Evolutionary conservation across 1,140 invertebrate genomes (phyloP).

Genomic region (Littorina saxatilis): DNA sequence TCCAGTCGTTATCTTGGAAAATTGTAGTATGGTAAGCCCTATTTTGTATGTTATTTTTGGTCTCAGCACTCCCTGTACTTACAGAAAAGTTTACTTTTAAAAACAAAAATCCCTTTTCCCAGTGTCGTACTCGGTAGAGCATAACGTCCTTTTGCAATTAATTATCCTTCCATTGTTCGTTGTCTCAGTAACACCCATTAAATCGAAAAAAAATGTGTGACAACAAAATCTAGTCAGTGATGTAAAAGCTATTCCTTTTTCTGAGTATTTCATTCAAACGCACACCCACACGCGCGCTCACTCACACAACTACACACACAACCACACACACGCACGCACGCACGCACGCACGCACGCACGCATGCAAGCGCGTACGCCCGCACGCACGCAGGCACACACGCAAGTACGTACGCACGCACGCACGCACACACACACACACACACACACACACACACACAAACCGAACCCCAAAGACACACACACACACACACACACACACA

Average conservation of each 20-base stretch:
- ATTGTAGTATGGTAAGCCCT: too few species aligned
- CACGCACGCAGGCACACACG: not conserved
- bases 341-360: conserved; percentile 17
- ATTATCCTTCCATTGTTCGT: too few species aligned
- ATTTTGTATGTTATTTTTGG: too few species aligned
- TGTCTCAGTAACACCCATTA: not conserved
- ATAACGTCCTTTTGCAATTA: too few species aligned
- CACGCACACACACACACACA: not conserved
- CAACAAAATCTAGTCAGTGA: too few species aligned
- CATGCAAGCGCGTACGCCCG: not conserved
- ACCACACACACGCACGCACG: conserved; percentile 9
- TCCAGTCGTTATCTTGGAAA: too few species aligned
- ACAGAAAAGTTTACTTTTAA: too few species aligned
- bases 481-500: not conserved
- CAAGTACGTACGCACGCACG: not conserved
- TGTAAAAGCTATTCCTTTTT: too few species aligned
- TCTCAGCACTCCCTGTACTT: too few species aligned
- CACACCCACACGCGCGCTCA: not conserved
- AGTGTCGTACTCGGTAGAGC: too few species aligned
- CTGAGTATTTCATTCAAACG: not conserved
- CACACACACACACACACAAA: not conserved
- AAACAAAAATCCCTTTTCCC: too few species aligned
- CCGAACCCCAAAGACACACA: not conserved
- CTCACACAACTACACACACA: not conserved
- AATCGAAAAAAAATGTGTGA: too few species aligned